phyloP scores from a whole-genome alignment of 2,797 vertebrate genomes.

The Oreochromis grahami region DNA sequence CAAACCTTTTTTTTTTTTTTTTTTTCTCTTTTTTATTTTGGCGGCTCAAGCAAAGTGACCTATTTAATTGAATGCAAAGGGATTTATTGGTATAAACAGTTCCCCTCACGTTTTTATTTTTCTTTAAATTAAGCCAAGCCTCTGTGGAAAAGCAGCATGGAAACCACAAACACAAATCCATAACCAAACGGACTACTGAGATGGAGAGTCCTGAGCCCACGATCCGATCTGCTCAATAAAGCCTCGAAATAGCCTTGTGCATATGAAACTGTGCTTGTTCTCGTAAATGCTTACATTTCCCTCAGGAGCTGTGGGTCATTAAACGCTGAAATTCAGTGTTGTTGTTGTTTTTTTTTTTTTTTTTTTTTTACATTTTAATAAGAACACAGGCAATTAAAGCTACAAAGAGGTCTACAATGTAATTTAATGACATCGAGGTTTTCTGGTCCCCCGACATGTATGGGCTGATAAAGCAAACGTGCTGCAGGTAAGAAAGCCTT shows the following conservation, averaged over 20 bases:
- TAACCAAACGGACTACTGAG: background rate
- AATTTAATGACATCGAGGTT: conserved; percentile 40
- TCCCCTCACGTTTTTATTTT: background rate
- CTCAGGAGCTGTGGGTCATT: background rate
- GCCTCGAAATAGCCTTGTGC: background rate
- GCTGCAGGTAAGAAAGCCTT: conserved; percentile 30
- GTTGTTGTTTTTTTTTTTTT: no score
- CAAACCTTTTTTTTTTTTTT: no score
- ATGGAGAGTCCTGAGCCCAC: background rate
- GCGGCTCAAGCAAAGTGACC: background rate
- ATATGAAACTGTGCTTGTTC: background rate
- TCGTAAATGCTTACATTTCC: background rate
- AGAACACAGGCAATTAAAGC: conserved; percentile 70
- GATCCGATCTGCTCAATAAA: background rate
- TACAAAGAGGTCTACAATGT: conserved; percentile 57
- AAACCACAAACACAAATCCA: background rate
- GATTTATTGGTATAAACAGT: background rate
- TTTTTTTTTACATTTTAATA: conserved; percentile 52
- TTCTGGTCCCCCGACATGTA: conserved; percentile 33
- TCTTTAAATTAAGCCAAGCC: background rate
- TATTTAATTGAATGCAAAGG: accelerated
- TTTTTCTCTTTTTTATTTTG: no score
- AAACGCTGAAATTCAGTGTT: background rate
- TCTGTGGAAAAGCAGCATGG: background rate
- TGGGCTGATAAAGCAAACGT: conserved; percentile 41